Conservation (phyloP, 2,888 invertebrate species). For the Iselma pallidipennis region DNA sequence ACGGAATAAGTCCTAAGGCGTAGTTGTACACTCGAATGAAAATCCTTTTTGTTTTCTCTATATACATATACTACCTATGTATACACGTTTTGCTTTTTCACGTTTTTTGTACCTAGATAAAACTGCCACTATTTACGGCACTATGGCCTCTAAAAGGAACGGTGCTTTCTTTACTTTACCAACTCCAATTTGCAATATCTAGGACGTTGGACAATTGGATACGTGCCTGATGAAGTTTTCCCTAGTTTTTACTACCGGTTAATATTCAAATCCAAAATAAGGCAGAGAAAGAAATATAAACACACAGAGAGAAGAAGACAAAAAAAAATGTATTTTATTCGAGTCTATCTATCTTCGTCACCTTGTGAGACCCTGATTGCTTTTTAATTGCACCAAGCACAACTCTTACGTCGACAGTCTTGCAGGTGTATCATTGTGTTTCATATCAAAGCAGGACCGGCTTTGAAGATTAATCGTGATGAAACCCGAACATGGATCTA, state of each 20-base stretch:
- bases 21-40: conserved; percentile 49
- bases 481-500: no score
- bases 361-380: conserved; percentile 11
- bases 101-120: conserved; percentile 10
- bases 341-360: no score
- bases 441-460: not conserved
- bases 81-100: not conserved
- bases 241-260: not conserved
- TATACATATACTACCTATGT: not conserved
- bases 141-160: conserved; percentile 4
- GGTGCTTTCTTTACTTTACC: not conserved
- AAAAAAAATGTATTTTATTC: no score
- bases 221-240: conserved; percentile 4
- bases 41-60: conserved; percentile 41
- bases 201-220: conserved; percentile 5
- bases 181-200: conserved; percentile 5
- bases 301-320: not conserved
- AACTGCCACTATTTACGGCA: conserved; percentile 3
- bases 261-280: conserved; percentile 11
- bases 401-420: not conserved
- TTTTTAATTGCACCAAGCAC: conserved; percentile 17
- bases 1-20: conserved; percentile 54
- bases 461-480: no score
- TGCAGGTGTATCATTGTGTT: not conserved
- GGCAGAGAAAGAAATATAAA: conserved; percentile 2